Percentiles rank a stretch among this genome's conserved stretches.
Evolutionary conservation across 2,797 vertebrate genomes (phyloP).

Genomic region (Acomys russatus): DNA sequence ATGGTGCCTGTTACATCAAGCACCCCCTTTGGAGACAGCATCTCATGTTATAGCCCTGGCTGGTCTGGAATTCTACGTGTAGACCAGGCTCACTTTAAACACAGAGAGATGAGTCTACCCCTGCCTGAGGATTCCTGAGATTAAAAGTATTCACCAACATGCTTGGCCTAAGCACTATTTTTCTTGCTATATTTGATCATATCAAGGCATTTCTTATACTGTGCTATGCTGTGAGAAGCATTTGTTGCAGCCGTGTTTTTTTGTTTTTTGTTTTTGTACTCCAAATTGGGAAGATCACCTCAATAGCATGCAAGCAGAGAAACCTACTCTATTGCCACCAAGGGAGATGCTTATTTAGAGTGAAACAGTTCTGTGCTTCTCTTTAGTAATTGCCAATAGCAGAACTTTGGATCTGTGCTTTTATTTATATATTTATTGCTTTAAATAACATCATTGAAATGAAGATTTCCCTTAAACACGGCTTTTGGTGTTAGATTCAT

Average conservation of each 20-base stretch:
- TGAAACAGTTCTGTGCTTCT: background rate
- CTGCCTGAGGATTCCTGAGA: background rate
- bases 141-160: background rate
- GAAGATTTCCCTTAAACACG: conserved; percentile 13
- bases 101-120: background rate
- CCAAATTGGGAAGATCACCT: background rate
- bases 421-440: background rate
- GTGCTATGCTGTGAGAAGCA: background rate
- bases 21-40: background rate
- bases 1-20: background rate
- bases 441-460: conserved; percentile 33
- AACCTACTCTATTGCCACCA: background rate
- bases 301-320: background rate
- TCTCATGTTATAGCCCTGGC: background rate
- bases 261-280: background rate
- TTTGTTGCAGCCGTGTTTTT: background rate
- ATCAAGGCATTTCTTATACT: background rate
- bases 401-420: background rate
- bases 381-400: background rate
- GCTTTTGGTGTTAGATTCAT: background rate
- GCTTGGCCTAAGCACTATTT: background rate
- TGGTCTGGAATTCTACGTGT: background rate
- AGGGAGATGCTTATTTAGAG: background rate
- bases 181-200: background rate
- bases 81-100: background rate